A percentile compares a stretch with the other conserved stretches of the same genome.
Evolutionary conservation across 2,888 invertebrate genomes (phyloP).

Genomic region (Amphipyra tragopoginis): DNA sequence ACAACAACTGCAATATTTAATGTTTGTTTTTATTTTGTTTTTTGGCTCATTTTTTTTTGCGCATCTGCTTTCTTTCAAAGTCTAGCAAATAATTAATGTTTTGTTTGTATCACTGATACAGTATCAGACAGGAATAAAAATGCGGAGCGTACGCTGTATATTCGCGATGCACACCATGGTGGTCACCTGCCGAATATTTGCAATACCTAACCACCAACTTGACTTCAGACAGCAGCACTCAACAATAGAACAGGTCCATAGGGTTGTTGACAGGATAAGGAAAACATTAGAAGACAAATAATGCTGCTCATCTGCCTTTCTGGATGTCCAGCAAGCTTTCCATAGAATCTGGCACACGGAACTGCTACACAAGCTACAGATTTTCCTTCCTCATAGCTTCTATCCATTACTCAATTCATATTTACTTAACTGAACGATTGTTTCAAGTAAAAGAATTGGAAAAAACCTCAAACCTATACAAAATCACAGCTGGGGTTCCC

Average conservation of each 20-base stretch:
- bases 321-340: background rate
- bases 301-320: background rate
- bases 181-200: too few species aligned
- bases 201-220: background rate
- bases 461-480: background rate
- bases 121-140: too few species aligned
- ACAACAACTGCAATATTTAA: too few species aligned
- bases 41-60: too few species aligned
- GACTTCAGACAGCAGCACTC: background rate
- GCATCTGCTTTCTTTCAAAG: too few species aligned
- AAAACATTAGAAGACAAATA: background rate
- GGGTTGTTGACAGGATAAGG: background rate
- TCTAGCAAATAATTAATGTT: too few species aligned
- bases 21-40: too few species aligned
- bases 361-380: background rate
- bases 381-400: background rate
- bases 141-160: too few species aligned
- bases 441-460: background rate
- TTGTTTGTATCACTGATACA: too few species aligned
- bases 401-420: background rate
- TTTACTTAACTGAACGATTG: background rate
- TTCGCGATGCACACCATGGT: too few species aligned
- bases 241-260: background rate
- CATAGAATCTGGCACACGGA: background rate
- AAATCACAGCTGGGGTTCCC: background rate